Percentiles rank a stretch among this genome's conserved stretches.
Evolutionary conservation across 1,140 invertebrate species (phyloP).

Genomic region (Tetramorium alpestre): DNA sequence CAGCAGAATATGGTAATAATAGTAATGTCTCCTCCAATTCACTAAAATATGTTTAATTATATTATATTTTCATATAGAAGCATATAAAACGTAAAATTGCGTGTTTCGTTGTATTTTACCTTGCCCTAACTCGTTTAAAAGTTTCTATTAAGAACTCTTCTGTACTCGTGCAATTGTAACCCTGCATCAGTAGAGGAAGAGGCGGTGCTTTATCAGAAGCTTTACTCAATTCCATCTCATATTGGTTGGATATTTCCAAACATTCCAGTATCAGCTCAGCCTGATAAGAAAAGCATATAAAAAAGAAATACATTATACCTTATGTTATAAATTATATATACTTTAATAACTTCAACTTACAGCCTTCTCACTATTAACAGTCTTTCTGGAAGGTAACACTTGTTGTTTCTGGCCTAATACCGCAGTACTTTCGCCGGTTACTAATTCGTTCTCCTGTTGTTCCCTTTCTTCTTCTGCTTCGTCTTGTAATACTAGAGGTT

Average conservation of each 20-base stretch:
- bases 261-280: conserved; percentile 96
- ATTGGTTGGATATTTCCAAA: conserved; percentile 92
- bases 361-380: conserved; percentile 95
- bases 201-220: conserved; percentile 81
- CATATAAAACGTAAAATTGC: background rate
- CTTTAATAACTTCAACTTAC: conserved; percentile 85
- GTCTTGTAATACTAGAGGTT: conserved; percentile 96
- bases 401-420: conserved; percentile 91
- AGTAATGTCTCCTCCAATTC: conserved; percentile 96
- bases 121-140: conserved; percentile 91
- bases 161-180: conserved; percentile 90
- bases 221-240: conserved; percentile 86
- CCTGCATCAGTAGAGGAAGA: conserved; percentile 91
- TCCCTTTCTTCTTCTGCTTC: conserved; percentile 94
- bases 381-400: conserved; percentile 94
- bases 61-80: conserved; percentile 3
- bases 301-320: conserved; percentile 28
- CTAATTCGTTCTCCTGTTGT: conserved; percentile 89
- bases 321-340: background rate
- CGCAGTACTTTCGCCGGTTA: conserved; percentile 89
- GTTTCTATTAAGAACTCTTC: conserved; percentile 94
- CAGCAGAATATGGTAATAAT: conserved; percentile 93
- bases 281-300: conserved; percentile 83
- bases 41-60: conserved; percentile 85
- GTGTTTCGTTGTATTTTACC: conserved; percentile 82